Evolutionary conservation across 2,797 vertebrate species (phyloP), one percentile per base, ranked within the genome.

Genomic region (Parotocinclus haroldoi): DNA sequence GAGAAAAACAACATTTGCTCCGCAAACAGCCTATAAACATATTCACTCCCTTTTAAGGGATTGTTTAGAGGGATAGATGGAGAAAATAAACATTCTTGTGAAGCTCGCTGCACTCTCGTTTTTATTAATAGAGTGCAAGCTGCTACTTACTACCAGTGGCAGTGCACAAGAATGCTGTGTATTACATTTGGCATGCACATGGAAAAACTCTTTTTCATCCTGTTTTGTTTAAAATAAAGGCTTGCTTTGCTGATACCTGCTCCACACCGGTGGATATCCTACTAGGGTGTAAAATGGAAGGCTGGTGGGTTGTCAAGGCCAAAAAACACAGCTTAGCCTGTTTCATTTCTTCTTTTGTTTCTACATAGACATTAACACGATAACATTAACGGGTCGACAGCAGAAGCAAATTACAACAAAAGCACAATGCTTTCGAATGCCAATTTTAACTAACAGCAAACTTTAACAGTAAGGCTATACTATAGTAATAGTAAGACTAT

Each of bases 31-130:
- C 84, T 84, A 87, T 90, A 92, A 91, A 92, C 90, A 92, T 87
- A 85, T 84, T 80, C 75, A 72, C 83, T 84, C 80, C 90, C 90
- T 91, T 92, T 91, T 92, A 89, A 89, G 90, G 90, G 86, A 91
- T 89, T 91, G 90, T 91, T 91, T 92, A 89, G 87, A 87, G 85
- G 83, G 84, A 87, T 76, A 63, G 78, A 86, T 86, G 76, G 78
- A 81, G 82, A 91, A 92, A 92, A 92, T 91, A 91, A 92, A 92
- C 87, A 73, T 83, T 87, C 84, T 88, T 79, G 82, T 91, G 86
- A 78, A 89, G 85, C 81, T 84, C 74, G 73, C 76, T 65, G 69
- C 80, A 44, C 63, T 48, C 63, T 10, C 13, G 37, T n/a, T 3
- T 58, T 59, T 71, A 50, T 56, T 57, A 85, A 89, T 80, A 78